Conservation (phyloP, 2,113 vertebrate genomes). For the Zapus hudsonius region DNA sequence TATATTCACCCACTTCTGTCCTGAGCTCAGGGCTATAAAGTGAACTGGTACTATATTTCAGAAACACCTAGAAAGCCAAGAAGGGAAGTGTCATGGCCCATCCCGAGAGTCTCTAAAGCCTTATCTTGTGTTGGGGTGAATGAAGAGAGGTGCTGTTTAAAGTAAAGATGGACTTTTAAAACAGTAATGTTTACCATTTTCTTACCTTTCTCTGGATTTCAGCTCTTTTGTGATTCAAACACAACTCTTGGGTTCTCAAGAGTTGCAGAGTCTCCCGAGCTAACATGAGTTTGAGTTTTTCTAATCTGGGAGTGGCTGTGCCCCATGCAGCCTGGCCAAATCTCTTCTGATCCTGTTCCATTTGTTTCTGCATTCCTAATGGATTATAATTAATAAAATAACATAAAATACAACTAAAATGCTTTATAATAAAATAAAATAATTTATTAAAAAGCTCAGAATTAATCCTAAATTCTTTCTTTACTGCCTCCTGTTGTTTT, state of each 20-base stretch:
- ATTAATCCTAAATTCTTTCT: not conserved
- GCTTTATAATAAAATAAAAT: too few species aligned
- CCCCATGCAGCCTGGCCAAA: conserved; percentile 95
- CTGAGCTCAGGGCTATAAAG: not conserved
- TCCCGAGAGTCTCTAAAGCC: not conserved
- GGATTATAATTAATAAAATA: conserved; percentile 8
- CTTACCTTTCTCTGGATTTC: conserved; percentile 89
- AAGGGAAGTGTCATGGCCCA: not conserved
- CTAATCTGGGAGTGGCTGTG: conserved; percentile 90
- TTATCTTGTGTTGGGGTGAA: not conserved
- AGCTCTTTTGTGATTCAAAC: conserved; percentile 90
- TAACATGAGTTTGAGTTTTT: conserved; percentile 91
- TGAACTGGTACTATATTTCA: not conserved
- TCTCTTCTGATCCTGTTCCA: conserved; percentile 91
- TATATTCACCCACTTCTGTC: not conserved
- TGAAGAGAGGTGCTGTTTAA: not conserved
- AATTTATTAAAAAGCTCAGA: not conserved
- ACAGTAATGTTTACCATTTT: not conserved
- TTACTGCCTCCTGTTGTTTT: not conserved
- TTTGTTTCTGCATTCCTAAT: conserved; percentile 94
- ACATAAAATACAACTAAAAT: too few species aligned
- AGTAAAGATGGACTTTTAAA: not conserved
- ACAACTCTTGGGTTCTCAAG: conserved; percentile 93
- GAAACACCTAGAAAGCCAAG: not conserved
- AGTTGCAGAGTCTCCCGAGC: conserved; percentile 96